phyloP scores from a whole-genome alignment of 2,113 vertebrate genomes.

The Craseonycteris thonglongyai region DNA sequence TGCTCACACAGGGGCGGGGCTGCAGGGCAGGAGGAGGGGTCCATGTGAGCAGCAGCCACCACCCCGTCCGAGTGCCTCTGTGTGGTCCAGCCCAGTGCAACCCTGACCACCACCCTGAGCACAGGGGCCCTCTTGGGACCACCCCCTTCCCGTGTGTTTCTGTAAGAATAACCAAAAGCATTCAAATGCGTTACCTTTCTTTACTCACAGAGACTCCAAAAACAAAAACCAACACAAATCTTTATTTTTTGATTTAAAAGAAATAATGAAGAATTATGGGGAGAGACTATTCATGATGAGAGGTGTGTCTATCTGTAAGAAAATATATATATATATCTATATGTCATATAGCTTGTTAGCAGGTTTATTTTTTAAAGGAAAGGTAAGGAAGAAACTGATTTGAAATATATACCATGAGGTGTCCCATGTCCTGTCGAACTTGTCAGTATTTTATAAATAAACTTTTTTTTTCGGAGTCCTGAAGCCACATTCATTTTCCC shows the following conservation, averaged over 20 bases:
- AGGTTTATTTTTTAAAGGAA: constrained; percentile 77
- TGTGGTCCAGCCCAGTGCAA: background rate
- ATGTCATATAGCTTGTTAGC: constrained; percentile 74
- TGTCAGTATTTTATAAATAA: constrained; percentile 77
- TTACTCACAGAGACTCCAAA: constrained; percentile 44
- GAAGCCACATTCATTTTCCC: background rate
- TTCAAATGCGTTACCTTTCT: constrained; percentile 38
- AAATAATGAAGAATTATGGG: constrained; percentile 57
- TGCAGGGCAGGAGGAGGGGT: background rate
- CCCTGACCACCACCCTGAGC: background rate
- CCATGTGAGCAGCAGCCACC: background rate
- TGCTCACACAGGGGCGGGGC: background rate
- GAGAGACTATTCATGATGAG: constrained; percentile 60
- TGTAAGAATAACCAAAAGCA: constrained; percentile 59
- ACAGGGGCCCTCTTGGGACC: constrained; percentile 25
- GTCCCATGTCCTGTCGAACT: constrained; percentile 63
- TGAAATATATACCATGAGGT: constrained; percentile 58
- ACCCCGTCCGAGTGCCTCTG: constrained; percentile 34
- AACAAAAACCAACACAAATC: constrained; percentile 60
- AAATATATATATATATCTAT: constrained; percentile 61
- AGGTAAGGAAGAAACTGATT: constrained; percentile 63
- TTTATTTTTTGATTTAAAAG: constrained; percentile 77
- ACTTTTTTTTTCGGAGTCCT: constrained; percentile 63
- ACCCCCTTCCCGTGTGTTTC: constrained; percentile 1
- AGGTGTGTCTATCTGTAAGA: constrained; percentile 69